Evolutionary conservation across 1,140 invertebrate species (phyloP), one percentile per base, ranked within the genome.

Genomic region (Micrasema minimum): DNA sequence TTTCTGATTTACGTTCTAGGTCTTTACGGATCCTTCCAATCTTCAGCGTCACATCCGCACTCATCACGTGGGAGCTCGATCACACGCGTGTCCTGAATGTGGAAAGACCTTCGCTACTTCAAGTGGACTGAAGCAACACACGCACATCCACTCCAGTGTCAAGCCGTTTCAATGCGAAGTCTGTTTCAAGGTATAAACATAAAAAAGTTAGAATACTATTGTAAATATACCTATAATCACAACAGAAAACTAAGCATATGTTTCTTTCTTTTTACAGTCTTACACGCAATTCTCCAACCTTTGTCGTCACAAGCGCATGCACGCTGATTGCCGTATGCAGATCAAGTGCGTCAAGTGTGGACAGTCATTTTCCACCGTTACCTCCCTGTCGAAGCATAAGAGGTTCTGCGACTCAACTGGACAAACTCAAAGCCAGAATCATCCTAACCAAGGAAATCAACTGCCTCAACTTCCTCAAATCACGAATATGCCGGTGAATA

Each of bases 251-350:
- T n/a, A n/a, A n/a, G 7, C 26, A 31, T 31, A 7, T 23, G 71
- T 74, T 51, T 61, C 71, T 73, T 50, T 78, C 71, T 86, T 84
- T 81, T 90, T 91, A 68, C 92, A 96, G 89, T 91, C 96, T 1
- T 99, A 99, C 85, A 99, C 98, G 0, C 98, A 99, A 85, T 99
- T 99, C 82, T 99, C 97, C 11, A 99, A 99, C 82, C 87, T 99
- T 75, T 99, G 98, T 80, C 91, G 98, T 16, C 98, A 99, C 85
- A 99, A 98, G 80, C 94, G 98, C 71, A 99, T 99, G 95, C 98
- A 99, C 84, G 91, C 92, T 12, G 92, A 94, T 78, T 95, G 94
- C 79, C 90, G 94, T 76, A 91, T 91, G 82, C 89, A 93, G 80
- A 93, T 95, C 73, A 95, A 96, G 84, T 98, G 96, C 83, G 88